phyloP scores from a whole-genome alignment of 2,113 vertebrate genomes.

The Onychostruthus taczanowskii region DNA sequence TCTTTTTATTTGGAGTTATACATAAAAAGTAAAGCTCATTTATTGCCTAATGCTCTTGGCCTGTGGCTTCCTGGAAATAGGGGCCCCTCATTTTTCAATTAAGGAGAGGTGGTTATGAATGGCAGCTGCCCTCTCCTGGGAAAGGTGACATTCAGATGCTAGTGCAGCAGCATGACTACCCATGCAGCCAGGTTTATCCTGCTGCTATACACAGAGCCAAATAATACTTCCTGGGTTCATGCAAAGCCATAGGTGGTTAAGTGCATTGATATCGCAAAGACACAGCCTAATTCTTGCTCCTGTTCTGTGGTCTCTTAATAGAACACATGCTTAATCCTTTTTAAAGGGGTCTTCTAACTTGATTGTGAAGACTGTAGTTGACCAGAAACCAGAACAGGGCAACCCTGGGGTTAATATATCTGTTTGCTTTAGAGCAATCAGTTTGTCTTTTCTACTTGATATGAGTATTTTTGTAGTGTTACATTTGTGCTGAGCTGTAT shows the following conservation, averaged over 20 bases:
- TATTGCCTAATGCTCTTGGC: neutral
- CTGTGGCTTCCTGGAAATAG: neutral
- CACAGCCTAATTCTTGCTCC: neutral
- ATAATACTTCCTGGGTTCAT: neutral
- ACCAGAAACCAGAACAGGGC: neutral
- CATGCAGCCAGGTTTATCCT: neutral
- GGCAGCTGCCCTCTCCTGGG: neutral
- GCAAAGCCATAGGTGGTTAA: neutral
- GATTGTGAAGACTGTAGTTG: neutral
- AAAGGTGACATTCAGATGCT: neutral
- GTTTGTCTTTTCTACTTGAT: neutral
- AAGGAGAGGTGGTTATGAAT: neutral
- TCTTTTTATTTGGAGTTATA: slow-evolving; percentile 27
- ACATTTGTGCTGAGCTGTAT: neutral
- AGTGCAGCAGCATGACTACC: neutral
- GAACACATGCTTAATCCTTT: neutral
- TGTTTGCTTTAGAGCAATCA: neutral
- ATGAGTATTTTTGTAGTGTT: neutral
- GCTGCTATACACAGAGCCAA: neutral
- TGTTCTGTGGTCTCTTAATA: neutral
- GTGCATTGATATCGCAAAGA: neutral
- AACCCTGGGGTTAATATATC: neutral
- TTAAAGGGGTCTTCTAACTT: neutral
- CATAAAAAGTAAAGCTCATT: neutral
- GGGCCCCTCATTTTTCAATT: neutral